These are phyloP conservation scores for Poecilia picta DNA, from an alignment of 2,797 vertebrate genomes.

Conservation along the genomic window DNA sequence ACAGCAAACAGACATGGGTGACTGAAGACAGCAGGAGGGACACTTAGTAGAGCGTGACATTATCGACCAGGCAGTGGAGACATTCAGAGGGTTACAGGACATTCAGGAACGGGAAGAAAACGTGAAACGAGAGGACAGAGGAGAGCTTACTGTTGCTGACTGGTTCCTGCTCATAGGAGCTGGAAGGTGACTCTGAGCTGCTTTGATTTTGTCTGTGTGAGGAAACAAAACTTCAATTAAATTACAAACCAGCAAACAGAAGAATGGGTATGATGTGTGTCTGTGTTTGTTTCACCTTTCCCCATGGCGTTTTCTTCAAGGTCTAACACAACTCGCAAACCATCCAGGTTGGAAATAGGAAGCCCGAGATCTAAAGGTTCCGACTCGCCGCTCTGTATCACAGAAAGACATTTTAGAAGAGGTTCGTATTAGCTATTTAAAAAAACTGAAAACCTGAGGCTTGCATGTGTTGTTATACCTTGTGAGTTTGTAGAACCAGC, in stretches of 20 bases:
- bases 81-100: constrained; percentile 73
- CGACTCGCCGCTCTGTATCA: constrained; percentile 90
- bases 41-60: constrained; percentile 79
- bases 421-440: neutral
- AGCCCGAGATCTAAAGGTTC: constrained; percentile 94
- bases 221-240: neutral
- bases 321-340: constrained; percentile 93
- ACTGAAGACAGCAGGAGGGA: constrained; percentile 58
- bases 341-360: constrained; percentile 97
- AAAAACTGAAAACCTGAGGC: neutral
- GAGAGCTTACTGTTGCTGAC: constrained; percentile 87
- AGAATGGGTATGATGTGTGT: neutral
- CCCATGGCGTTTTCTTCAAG: constrained; percentile 82
- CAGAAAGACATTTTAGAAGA: constrained; percentile 32
- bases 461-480: neutral
- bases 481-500: neutral
- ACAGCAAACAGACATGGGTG: constrained; percentile 65
- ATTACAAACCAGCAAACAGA: neutral
- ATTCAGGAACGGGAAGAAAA: constrained; percentile 65
- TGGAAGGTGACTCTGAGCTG: constrained; percentile 67
- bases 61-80: constrained; percentile 68
- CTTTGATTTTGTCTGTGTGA: constrained; percentile 87
- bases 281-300: constrained; percentile 81
- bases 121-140: constrained; percentile 15
- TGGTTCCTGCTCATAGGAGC: constrained; percentile 84